phyloP scores from a whole-genome alignment of 2,888 invertebrate genomes.

The Drosophila atroscutellata region DNA sequence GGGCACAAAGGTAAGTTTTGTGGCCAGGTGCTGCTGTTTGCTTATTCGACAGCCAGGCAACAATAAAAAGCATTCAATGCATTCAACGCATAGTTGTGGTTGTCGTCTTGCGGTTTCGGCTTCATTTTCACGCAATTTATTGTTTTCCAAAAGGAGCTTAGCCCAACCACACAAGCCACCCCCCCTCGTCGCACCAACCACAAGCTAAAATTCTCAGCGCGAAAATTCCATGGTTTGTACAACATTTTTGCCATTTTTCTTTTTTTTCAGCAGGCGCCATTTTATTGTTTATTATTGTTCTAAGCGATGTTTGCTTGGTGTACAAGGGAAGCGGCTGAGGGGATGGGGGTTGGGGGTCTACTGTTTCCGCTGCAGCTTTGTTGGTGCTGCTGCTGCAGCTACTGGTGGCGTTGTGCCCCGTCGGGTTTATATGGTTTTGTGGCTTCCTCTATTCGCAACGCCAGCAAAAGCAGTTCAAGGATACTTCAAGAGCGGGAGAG shows the following conservation, averaged over 20 bases:
- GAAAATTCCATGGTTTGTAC: constrained; percentile 28
- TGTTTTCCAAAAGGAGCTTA: constrained; percentile 39
- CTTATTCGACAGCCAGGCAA: constrained; percentile 25
- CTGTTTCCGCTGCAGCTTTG: constrained; percentile 65
- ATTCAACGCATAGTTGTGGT: constrained; percentile 51
- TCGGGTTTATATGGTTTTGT: constrained; percentile 72
- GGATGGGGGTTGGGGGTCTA: not conserved
- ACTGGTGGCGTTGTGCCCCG: constrained; percentile 34
- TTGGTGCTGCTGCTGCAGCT: constrained; percentile 23
- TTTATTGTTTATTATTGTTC: constrained; percentile 80
- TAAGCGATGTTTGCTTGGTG: constrained; percentile 68
- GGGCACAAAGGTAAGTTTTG: not conserved
- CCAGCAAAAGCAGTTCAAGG: constrained; percentile 73
- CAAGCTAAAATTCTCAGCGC: constrained; percentile 20
- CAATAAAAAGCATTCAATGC: constrained; percentile 56
- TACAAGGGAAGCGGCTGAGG: not conserved
- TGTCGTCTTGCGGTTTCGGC: constrained; percentile 49
- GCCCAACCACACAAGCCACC: not conserved
- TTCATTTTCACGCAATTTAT: constrained; percentile 66
- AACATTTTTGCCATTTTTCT: constrained; percentile 19
- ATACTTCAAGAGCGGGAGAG: constrained; percentile 46
- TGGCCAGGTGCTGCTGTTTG: not conserved
- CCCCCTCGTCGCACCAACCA: constrained; percentile 19
- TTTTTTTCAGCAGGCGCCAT: constrained; percentile 41
- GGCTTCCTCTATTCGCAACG: constrained; percentile 53